These are phyloP conservation scores for Fulmarus glacialis DNA, from an alignment of 2,113 vertebrate species.

Conservation along the genomic window DNA sequence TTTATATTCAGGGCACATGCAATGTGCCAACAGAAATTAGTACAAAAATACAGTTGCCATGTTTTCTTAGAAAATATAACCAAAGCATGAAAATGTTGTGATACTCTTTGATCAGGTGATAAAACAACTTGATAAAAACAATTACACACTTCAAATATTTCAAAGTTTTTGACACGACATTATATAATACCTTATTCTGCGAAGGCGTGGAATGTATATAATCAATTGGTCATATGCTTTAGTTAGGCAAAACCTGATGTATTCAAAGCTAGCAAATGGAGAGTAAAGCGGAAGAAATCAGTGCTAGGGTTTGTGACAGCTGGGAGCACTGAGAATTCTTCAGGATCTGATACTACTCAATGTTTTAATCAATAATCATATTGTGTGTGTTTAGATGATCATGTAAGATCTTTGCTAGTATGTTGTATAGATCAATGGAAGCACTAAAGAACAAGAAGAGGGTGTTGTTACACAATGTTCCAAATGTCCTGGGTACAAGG, in stretches of 20 bases:
- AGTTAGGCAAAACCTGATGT: background rate
- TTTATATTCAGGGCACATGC: background rate
- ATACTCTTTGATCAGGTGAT: background rate
- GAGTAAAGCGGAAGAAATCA: background rate
- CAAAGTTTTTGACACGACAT: background rate
- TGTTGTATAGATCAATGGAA: background rate
- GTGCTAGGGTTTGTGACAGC: background rate
- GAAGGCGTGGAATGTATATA: background rate
- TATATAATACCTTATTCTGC: background rate
- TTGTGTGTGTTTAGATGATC: background rate
- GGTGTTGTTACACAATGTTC: background rate
- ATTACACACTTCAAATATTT: background rate
- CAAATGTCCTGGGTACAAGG: background rate
- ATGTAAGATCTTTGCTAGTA: background rate
- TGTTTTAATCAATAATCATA: background rate
- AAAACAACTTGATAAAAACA: background rate
- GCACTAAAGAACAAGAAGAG: background rate
- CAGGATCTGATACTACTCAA: background rate
- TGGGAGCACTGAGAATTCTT: background rate
- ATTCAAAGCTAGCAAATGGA: background rate
- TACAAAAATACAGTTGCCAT: background rate
- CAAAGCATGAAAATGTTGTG: background rate
- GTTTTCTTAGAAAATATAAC: background rate
- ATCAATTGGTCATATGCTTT: background rate
- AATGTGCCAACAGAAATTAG: background rate